Evolutionary conservation across 2,888 invertebrate species (phyloP), one percentile per base, ranked within the genome.

Genomic region (Tetragnatha montana): DNA sequence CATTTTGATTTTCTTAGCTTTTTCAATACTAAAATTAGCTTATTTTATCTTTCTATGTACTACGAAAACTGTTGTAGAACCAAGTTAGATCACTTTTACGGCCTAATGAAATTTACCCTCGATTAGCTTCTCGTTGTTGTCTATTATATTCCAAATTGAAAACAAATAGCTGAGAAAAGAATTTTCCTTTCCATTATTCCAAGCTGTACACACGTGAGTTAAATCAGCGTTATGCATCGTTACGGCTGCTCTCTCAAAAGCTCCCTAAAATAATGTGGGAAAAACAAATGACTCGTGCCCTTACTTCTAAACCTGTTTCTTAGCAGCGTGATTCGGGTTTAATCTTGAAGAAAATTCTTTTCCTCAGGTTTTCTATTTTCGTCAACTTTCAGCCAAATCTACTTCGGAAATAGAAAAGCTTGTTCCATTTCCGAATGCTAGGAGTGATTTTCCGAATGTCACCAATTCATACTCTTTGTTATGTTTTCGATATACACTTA

Each of bases 361-460:
- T 12, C 21, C 76, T 60, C 76, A 7, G n/a, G 6, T 50, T 49
- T 50, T 50, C 49, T 17, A 50, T 50, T 76, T 76, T 76, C 76
- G 50, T 50, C 50, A 49, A 50, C 50, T 76, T 21, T 49, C 8
- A 19, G 47, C 76, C 10, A 76, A 76, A 50, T 76, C 50, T 50
- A 49, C 50, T 50, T 76, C 76, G 76, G 76, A 76, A 76, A 76
- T 76, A 47, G 76, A 76, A 76, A 49, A 75, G 75, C 50, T 60
- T 49, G 49, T 47, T 49, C n/a, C 75, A 75, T 75, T 75, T 75
- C 75, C 75, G 6, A n/a, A 14, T n/a, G 49, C n/a, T 6, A 1
- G n/a, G 17, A n/a, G 10, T 49, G 75, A 8, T 49, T 75, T 75
- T 47, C 49, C n/a, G 21, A 71, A 21, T 19, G 71, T 47, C n/a